phyloP scores from a whole-genome alignment of 2,888 invertebrate genomes.

The Alloplasta piceator region DNA sequence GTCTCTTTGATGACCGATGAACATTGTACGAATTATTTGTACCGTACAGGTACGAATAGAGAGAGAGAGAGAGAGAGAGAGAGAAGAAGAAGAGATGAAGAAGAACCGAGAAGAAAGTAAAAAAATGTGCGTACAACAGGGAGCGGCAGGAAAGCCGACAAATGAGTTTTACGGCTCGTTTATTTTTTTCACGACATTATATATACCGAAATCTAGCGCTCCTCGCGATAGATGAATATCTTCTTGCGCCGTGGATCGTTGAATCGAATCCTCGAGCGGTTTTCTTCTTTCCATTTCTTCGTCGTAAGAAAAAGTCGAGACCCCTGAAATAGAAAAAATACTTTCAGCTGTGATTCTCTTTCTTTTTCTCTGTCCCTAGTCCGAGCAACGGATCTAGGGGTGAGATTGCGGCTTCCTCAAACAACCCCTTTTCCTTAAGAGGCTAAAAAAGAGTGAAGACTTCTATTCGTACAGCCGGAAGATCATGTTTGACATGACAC shows the following conservation, averaged over 20 bases:
- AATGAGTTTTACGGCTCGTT: conserved; percentile 75
- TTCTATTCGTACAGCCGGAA: conserved; percentile 8
- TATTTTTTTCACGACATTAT: conserved; percentile 69
- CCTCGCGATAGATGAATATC: conserved; percentile 58
- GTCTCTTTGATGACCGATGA: conserved; percentile 18
- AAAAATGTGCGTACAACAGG: conserved; percentile 57
- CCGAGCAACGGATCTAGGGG: conserved; percentile 46
- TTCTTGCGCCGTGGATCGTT: conserved; percentile 48
- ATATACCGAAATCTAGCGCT: conserved; percentile 59
- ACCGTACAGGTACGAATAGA: conserved; percentile 33
- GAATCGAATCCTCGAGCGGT: conserved; percentile 52
- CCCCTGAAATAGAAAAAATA: conserved; percentile 16
- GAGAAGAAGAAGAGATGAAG: conserved; percentile 7
- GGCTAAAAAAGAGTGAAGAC: conserved; percentile 25
- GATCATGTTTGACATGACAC: conserved; percentile 55
- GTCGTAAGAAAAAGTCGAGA: conserved; percentile 49
- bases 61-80: no score
- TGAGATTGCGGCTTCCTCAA: conserved; percentile 65
- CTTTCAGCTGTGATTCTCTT: conserved; percentile 36
- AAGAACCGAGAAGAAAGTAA: conserved; percentile 22
- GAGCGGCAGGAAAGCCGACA: conserved; percentile 70
- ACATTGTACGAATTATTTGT: conserved; percentile 54
- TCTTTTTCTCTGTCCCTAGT: conserved; percentile 10
- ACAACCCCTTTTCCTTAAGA: conserved; percentile 59
- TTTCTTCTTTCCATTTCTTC: conserved; percentile 23